Base-by-base conservation (phyloP, 2,888 invertebrate genomes). In the Therioaphis trifolii region DNA sequence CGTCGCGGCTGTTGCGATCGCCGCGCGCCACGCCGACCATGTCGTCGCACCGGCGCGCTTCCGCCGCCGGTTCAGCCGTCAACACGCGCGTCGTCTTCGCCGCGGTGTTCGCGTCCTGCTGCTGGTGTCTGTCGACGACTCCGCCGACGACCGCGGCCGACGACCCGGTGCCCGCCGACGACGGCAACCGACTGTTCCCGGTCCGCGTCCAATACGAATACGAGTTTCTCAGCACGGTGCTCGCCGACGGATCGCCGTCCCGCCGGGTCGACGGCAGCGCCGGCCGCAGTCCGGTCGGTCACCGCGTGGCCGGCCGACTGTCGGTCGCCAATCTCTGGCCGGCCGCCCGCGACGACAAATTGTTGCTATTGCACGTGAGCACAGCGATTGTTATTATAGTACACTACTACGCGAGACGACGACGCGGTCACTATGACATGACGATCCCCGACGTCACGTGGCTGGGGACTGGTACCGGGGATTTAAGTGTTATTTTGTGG, bases 361-460 rank as follows among this genome's bases (percentile, higher is more conserved):
- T 82, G 18, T 14, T 82, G 24, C 49, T 35, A 18, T 7, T 82
- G 14, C 61, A 63, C 40, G 78, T 78, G 68, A 78, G 78, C 63
- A 58, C 14, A n/a, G n/a, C n/a, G n/a, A n/a, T n/a, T n/a, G n/a
- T n/a, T n/a, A n/a, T n/a, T 40, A 2, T 18, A 27, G 0, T 49
- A 12, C 3, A 12, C 46, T 9, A 11, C 15, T 9, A 2, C 14
- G 46, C 46, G 46, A 14, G 2, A 7, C 49, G 7, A 5, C 0
- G 18, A 49, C 4, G 18, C 49, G n/a, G 49, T 49, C 49, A 2
- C 15, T 14, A 15, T 15, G 15, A 49, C 0, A 49, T 18, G 4
- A 4, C 7, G 4, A 18, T 49, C 49, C 21, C 9, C 0, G 5
- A 9, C 9, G n/a, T 55, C 21, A 18, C 18, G 1, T 49, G 9